phyloP scores from a whole-genome alignment of 2,888 invertebrate species.

The Oithona nana region DNA sequence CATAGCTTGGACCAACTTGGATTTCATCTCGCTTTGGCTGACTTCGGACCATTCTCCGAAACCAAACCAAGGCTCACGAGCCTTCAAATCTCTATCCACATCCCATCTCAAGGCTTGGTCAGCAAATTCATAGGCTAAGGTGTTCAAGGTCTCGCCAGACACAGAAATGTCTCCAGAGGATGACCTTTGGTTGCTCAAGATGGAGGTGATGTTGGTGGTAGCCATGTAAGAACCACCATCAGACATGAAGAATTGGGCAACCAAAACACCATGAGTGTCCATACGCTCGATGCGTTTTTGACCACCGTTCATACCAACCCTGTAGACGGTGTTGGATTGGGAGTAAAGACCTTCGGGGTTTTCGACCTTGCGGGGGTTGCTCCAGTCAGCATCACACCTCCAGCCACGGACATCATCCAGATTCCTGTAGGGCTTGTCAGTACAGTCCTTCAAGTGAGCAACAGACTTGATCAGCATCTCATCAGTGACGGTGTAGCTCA shows the following conservation, averaged over 20 bases:
- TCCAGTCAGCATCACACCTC: neutral
- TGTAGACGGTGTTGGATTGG: conserved; percentile 3
- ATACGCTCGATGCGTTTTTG: neutral
- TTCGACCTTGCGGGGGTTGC: neutral
- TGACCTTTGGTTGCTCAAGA: neutral
- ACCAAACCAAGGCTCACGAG: neutral
- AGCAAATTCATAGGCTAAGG: conserved; percentile 13
- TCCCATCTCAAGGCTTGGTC: conserved; percentile 11
- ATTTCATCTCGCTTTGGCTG: neutral
- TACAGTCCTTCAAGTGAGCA: conserved; percentile 8
- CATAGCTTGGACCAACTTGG: neutral
- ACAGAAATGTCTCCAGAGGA: conserved; percentile 5
- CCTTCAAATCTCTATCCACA: conserved; percentile 13
- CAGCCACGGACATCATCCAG: conserved; percentile 13
- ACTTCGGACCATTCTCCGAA: conserved; percentile 1
- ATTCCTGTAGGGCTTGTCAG: neutral
- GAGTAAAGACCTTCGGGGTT: conserved; percentile 1
- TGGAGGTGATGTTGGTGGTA: conserved; percentile 5
- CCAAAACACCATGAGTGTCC: neutral
- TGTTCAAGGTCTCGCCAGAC: neutral
- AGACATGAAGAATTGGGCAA: conserved; percentile 5
- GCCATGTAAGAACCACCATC: conserved; percentile 1
- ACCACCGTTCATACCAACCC: conserved; percentile 5
- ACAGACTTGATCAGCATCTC: conserved; percentile 1
- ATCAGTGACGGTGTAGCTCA: conserved; percentile 14